Percentiles rank a stretch among this genome's conserved stretches.
Evolutionary conservation across 2,113 vertebrate genomes (phyloP).

Genomic region (Herpetotheres cachinnans): DNA sequence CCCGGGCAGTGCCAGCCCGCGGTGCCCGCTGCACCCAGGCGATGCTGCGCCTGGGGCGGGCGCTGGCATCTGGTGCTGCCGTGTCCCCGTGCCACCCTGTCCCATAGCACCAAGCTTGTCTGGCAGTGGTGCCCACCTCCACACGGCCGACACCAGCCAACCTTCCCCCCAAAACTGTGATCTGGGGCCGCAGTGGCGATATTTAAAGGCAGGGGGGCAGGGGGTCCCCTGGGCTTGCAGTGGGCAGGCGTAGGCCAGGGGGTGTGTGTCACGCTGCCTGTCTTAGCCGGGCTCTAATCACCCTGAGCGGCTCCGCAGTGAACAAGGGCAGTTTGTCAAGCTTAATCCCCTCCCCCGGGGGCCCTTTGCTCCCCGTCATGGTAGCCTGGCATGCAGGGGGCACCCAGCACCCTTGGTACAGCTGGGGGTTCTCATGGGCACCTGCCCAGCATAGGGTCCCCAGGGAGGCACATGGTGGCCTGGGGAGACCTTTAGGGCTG

Average conservation of each 20-base stretch:
- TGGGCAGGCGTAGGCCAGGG: not conserved
- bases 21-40: rapidly evolving
- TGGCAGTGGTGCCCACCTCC: not conserved
- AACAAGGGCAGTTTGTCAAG: conserved; percentile 59
- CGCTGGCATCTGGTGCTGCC: not conserved
- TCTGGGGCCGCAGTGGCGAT: too few species aligned
- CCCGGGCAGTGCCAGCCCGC: not conserved
- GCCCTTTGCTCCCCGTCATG: not conserved
- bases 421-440: not conserved
- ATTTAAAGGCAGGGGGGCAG: not conserved
- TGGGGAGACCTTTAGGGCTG: not conserved
- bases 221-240: not conserved
- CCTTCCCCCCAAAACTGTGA: rapidly evolving
- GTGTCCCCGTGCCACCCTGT: not conserved
- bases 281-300: conserved; percentile 40
- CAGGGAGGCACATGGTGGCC: rapidly evolving
- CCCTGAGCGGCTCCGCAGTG: not conserved
- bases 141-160: rapidly evolving
- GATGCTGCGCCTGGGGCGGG: not conserved
- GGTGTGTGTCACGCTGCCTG: conserved; percentile 42
- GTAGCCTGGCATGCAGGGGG: not conserved
- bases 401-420: rapidly evolving
- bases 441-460: rapidly evolving
- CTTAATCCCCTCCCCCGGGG: conserved; percentile 8
- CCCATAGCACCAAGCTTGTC: not conserved